Base-by-base conservation (phyloP, 2,797 vertebrate species). In the Philypnodon macrostomus region DNA sequence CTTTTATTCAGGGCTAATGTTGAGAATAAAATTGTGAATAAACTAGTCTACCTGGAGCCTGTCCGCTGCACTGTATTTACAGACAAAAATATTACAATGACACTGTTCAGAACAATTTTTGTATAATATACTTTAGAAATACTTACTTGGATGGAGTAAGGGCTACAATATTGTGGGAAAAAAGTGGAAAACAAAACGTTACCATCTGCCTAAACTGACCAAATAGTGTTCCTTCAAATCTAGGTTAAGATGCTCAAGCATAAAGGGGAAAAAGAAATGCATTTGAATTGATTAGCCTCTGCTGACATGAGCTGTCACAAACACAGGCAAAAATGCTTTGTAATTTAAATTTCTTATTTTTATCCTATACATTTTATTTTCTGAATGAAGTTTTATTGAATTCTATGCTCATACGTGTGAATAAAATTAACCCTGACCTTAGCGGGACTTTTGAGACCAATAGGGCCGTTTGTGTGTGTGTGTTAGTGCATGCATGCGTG, bases 361-460 rank as follows among this genome's bases (percentile, higher is more conserved):
- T 41, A 10, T 35, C 17, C 7, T 13, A 8, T 18, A 9, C n/a
- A 16, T 15, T 53, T 50, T 26, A 54, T 26, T 18, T 12, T 41
- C 9, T 39, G n/a, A 26, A 21, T 41, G 26, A 41, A 30, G 11
- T 17, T 44, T 18, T 30, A 30, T 44, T 63, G 53, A 41, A 42
- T 47, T 58, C 58, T 53, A 44, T 44, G 10, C 15, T 44, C 41
- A 44, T 31, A 66, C 17, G 53, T 60, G 32, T 19, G n/a, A 60
- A 55, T 41, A 70, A 55, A 70, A 41, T 19, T 44, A 11, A 21
- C 15, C 11, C 31, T 56, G 59, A 71, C 57, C 63, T 61, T 58
- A 65, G 50, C 53, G 54, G n/a, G 58, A 59, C 54, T 75, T 57
- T 26, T 33, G 42, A n/a, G 44, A 39, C 58, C 17, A 44, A 44